phyloP scores from a whole-genome alignment of 2,113 vertebrate genomes.

The Orientallactaga bullata region DNA sequence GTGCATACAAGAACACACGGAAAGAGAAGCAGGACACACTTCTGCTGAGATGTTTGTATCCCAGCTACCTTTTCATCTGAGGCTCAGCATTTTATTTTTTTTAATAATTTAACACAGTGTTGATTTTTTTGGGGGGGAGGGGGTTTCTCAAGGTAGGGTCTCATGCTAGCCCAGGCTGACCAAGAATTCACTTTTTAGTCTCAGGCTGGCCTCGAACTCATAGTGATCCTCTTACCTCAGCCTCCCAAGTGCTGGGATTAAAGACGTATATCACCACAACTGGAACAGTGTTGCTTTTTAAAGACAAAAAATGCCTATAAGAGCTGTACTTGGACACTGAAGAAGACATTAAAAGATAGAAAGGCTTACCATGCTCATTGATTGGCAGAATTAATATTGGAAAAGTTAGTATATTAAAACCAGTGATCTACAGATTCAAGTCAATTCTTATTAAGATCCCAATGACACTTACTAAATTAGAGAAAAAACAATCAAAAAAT shows the following conservation, averaged over 20 bases:
- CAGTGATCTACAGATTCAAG: not conserved
- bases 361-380: not conserved
- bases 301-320: slow-evolving; percentile 40
- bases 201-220: too few species aligned
- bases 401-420: not conserved
- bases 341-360: not conserved
- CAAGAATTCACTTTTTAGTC: too few species aligned
- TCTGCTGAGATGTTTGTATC: not conserved
- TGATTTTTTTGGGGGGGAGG: slow-evolving; percentile 28
- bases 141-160: too few species aligned
- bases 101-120: not conserved
- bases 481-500: not conserved
- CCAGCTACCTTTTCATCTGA: slow-evolving; percentile 23
- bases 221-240: too few species aligned
- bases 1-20: not conserved
- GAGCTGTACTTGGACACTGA: not conserved
- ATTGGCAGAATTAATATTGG: not conserved
- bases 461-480: not conserved
- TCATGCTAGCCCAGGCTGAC: too few species aligned
- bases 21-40: slow-evolving; percentile 32
- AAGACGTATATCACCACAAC: too few species aligned
- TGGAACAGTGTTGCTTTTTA: not conserved
- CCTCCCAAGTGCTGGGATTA: too few species aligned
- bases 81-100: not conserved
- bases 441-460: not conserved